phyloP scores from a whole-genome alignment of 2,888 invertebrate genomes.

The Empis livida region DNA sequence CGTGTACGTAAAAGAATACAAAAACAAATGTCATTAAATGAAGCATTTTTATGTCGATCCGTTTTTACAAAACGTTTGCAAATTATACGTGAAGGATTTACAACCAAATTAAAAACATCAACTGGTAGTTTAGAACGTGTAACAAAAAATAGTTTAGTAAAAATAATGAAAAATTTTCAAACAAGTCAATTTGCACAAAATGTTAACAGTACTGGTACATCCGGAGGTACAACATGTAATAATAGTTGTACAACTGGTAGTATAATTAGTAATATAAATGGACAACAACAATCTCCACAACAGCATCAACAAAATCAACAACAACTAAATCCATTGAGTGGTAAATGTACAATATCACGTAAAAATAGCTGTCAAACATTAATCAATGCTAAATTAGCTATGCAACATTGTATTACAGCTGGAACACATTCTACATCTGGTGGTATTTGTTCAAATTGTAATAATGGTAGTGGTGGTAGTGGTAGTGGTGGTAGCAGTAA shows the following conservation, averaged over 20 bases:
- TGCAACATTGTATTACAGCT: slow-evolving; percentile 21
- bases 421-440: slow-evolving; percentile 18
- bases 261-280: neutral
- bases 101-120: slow-evolving; percentile 69
- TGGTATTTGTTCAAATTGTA: slow-evolving; percentile 11
- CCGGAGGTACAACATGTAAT: slow-evolving; percentile 19
- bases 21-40: slow-evolving; percentile 80
- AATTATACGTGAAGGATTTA: slow-evolving; percentile 50
- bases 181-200: slow-evolving; percentile 10
- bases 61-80: slow-evolving; percentile 33
- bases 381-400: neutral
- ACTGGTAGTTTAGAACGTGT: slow-evolving; percentile 75
- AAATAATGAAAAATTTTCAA: slow-evolving; percentile 69
- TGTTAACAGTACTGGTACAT: slow-evolving; percentile 19
- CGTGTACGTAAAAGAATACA: slow-evolving; percentile 69
- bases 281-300: slow-evolving; percentile 5
- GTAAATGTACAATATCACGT: neutral
- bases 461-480: slow-evolving; percentile 14
- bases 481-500: slow-evolving; percentile 19
- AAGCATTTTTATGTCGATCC: slow-evolving; percentile 58
- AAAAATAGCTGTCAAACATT: slow-evolving; percentile 3
- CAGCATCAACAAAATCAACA: slow-evolving; percentile 4
- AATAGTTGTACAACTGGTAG: neutral
- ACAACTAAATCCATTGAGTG: neutral
- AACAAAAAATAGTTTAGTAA: slow-evolving; percentile 66